Conservation (phyloP, 2,888 invertebrate genomes). For the Drosophila prostipennis region DNA sequence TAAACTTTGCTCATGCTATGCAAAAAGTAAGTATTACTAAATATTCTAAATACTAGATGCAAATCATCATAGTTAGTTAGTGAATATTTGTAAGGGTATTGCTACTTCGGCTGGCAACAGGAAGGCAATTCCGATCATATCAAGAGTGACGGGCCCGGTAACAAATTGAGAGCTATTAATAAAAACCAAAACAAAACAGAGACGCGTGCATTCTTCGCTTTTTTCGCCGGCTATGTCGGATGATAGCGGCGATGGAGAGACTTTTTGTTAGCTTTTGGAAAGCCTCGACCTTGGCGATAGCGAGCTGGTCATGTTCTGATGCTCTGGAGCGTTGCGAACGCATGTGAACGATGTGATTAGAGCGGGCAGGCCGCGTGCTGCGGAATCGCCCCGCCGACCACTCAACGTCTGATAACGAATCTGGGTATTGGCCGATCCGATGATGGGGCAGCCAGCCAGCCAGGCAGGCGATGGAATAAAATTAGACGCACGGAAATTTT, state of each 20-base stretch:
- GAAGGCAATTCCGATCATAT: background rate
- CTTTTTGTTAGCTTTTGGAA: constrained; percentile 22
- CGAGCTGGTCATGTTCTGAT: constrained; percentile 33
- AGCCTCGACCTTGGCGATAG: constrained; percentile 69
- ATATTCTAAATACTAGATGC: background rate
- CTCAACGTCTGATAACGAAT: constrained; percentile 57
- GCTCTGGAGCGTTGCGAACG: constrained; percentile 39
- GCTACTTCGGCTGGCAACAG: background rate
- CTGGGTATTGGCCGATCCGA: constrained; percentile 27
- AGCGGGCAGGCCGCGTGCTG: constrained; percentile 57
- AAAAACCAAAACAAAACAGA: constrained; percentile 67
- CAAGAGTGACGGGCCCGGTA: constrained; percentile 43
- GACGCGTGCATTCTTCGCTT: constrained; percentile 60
- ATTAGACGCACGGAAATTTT: constrained; percentile 60
- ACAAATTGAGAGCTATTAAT: constrained; percentile 50
- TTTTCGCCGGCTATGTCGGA: constrained; percentile 45
- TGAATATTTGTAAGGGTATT: background rate
- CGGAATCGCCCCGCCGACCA: constrained; percentile 16
- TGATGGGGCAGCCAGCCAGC: constrained; percentile 51
- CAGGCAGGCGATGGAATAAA: constrained; percentile 59
- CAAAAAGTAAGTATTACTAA: background rate
- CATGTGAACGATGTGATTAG: constrained; percentile 67
- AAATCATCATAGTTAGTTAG: background rate
- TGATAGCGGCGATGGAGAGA: constrained; percentile 50
- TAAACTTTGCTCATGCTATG: no score